Percentiles rank a stretch among this genome's conserved stretches.
Evolutionary conservation across 2,113 vertebrate species (phyloP).

Genomic region (Steatornis caripensis): DNA sequence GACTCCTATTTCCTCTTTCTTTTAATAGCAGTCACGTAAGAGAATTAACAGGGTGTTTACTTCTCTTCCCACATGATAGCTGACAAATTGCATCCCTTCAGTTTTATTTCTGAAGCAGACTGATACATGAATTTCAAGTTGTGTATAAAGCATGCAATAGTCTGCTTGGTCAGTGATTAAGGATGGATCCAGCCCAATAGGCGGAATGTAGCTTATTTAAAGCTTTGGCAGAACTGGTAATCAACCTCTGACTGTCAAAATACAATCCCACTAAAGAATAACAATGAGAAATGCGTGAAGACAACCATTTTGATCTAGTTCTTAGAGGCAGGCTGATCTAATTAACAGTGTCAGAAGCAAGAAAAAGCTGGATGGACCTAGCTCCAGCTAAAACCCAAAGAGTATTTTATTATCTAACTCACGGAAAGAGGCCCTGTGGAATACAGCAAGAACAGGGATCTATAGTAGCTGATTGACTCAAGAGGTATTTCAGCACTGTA

Average conservation of each 20-base stretch:
- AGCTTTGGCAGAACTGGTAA: conserved; percentile 42
- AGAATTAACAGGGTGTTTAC: conserved; percentile 51
- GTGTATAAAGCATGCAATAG: background rate
- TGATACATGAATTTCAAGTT: conserved; percentile 32
- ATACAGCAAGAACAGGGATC: background rate
- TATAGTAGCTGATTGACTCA: background rate
- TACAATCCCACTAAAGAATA: conserved; percentile 49
- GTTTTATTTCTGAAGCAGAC: conserved; percentile 35
- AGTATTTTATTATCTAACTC: conserved; percentile 28
- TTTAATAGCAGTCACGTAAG: conserved; percentile 50
- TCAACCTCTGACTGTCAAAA: conserved; percentile 64
- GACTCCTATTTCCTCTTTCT: conserved; percentile 51
- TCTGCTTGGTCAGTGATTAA: conserved; percentile 47
- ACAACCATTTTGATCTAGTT: conserved; percentile 33
- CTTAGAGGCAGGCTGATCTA: conserved; percentile 57
- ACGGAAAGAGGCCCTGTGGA: background rate
- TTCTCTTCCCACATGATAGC: conserved; percentile 46
- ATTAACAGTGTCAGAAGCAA: conserved; percentile 66
- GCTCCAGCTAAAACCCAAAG: conserved; percentile 22
- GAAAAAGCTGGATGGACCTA: conserved; percentile 48
- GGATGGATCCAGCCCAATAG: conserved; percentile 39
- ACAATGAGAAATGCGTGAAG: conserved; percentile 26
- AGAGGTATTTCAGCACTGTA: background rate
- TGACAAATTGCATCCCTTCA: conserved; percentile 47
- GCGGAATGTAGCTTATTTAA: conserved; percentile 43